Evolutionary conservation across 2,888 invertebrate genomes (phyloP), one percentile per base, ranked within the genome.

Genomic region (Mechanitis messenoides): DNA sequence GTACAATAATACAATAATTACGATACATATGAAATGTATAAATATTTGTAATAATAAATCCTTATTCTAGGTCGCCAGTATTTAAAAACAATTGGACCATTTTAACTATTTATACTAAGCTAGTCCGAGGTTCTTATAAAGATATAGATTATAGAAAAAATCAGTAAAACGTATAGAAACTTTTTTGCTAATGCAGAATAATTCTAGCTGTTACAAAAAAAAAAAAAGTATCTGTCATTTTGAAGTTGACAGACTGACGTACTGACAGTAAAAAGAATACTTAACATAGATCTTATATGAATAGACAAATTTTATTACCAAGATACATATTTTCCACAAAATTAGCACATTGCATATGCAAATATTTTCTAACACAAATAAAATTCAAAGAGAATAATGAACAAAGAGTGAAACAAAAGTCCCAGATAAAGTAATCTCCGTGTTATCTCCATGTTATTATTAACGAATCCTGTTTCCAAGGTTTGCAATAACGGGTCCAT

Each of bases 401-500:
- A 63, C 63, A 64, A 68, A 68, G 58, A 65, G 62, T 59, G 69
- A 65, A 71, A 68, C 65, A 65, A 65, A 60, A 58, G 58, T 58
- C 56, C 62, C 58, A 67, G 61, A 64, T 66, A 65, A 68, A 67
- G 65, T 66, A 62, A 53, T 63, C 62, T 65, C 63, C 58, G 65
- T 69, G 67, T 20, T 20, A 20, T 20, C 20, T 69, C 64, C 69
- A 70, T 70, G 20, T 20, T 20, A 68, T 69, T 69, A 72, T 72
- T 3, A 79, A 77, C 72, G 73, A 80, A 84, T 85, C 85, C 84
- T 83, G 83, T 84, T 83, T 81, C 80, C 78, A 85, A 85, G 85
- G 84, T 83, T 80, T 78, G 80, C 79, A 81, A 81, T 84, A 84
- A 85, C 81, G 74, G 81, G 78, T 79, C 80, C 74, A 81, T 80